phyloP scores from a whole-genome alignment of 2,888 invertebrate genomes.

The Dynastes maya region DNA sequence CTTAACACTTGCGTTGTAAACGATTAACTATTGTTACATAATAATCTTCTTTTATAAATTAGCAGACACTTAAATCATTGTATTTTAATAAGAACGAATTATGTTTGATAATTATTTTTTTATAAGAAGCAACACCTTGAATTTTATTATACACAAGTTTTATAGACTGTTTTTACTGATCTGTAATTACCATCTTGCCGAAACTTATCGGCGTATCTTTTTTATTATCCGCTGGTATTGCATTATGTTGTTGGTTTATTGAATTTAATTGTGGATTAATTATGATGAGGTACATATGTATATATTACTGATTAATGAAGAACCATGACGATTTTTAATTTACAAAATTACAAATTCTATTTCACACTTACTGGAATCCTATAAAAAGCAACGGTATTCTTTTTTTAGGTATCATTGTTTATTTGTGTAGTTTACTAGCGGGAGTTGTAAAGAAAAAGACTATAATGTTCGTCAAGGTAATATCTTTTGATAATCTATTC shows the following conservation, averaged over 20 bases:
- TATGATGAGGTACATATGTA: not conserved
- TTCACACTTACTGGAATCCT: not conserved
- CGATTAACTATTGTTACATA: too few relatives aligned
- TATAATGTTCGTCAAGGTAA: not conserved
- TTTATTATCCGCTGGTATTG: not conserved
- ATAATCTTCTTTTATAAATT: not conserved
- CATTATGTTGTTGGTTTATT: not conserved
- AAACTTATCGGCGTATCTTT: not conserved
- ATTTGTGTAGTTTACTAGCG: not conserved
- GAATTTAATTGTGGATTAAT: not conserved
- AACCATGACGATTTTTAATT: not conserved
- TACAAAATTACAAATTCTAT: not conserved
- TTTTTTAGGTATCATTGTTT: not conserved
- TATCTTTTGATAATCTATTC: too few relatives aligned
- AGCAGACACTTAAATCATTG: slow-evolving; percentile 1
- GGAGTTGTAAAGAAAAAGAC: not conserved
- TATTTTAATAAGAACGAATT: slow-evolving; percentile 11
- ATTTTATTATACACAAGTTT: not conserved
- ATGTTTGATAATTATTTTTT: not conserved
- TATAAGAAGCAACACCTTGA: slow-evolving; percentile 5
- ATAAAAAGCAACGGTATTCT: not conserved
- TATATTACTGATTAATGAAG: not conserved
- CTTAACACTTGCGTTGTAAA: too few relatives aligned
- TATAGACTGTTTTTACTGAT: not conserved
- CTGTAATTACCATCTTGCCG: not conserved